A percentile compares a stretch with the other conserved stretches of the same genome.
phyloP scores from a whole-genome alignment of 2,113 vertebrate species.

The Galeopterus variegatus region DNA sequence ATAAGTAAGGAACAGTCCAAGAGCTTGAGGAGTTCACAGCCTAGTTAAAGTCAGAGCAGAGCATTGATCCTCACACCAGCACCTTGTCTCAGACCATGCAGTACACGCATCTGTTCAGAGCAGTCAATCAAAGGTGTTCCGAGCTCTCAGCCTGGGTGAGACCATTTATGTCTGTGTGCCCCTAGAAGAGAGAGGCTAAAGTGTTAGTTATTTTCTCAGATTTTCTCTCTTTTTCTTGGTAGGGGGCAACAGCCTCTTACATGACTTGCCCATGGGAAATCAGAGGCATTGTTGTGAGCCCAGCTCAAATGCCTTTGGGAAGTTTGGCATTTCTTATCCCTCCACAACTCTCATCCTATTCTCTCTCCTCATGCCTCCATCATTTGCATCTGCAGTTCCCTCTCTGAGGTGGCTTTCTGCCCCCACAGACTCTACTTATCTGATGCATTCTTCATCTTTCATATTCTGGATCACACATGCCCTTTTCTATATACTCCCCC shows the following conservation, averaged over 20 bases:
- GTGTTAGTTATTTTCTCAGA: neutral
- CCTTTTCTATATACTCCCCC: too few relatives aligned
- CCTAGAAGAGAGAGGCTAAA: neutral
- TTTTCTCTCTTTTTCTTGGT: neutral
- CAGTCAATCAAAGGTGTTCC: neutral
- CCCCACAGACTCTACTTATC: neutral
- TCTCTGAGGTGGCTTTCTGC: neutral
- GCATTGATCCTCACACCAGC: rapidly evolving
- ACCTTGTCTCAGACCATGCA: rapidly evolving
- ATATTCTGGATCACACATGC: neutral
- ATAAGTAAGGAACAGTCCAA: rapidly evolving
- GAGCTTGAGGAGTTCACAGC: neutral
- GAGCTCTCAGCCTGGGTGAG: too few relatives aligned
- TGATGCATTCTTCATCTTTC: neutral
- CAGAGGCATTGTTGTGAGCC: neutral
- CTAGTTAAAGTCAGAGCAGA: neutral
- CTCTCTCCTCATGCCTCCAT: neutral
- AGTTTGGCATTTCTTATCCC: neutral
- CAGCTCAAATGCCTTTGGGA: neutral
- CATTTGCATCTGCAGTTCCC: neutral
- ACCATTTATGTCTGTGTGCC: too few relatives aligned
- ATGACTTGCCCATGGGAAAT: neutral
- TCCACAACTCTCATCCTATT: rapidly evolving
- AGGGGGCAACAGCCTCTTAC: neutral
- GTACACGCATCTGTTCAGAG: rapidly evolving